phyloP scores from a whole-genome alignment of 2,888 invertebrate species.

The Rhingia rostrata region DNA sequence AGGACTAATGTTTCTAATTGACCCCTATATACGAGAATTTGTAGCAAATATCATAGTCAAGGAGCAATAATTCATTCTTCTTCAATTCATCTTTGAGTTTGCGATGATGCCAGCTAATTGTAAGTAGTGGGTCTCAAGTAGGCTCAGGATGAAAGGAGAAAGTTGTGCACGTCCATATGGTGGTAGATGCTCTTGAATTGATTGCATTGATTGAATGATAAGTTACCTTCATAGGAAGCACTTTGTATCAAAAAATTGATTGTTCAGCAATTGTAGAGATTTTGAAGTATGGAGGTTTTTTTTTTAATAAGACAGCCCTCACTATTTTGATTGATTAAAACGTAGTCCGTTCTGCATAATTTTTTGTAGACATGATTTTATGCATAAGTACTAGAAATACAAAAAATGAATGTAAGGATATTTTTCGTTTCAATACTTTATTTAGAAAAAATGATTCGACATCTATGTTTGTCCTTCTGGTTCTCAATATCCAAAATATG shows the following conservation, averaged over 20 bases:
- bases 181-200: slow-evolving; percentile 24
- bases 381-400: too few relatives aligned
- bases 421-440: too few relatives aligned
- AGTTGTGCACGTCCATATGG: slow-evolving; percentile 36
- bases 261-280: neutral
- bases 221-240: neutral
- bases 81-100: slow-evolving; percentile 13
- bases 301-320: too few relatives aligned
- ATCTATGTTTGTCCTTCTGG: too few relatives aligned
- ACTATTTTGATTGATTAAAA: too few relatives aligned
- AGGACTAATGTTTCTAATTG: slow-evolving; percentile 41
- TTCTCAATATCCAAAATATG: too few relatives aligned
- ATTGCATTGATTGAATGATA: neutral
- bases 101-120: slow-evolving; percentile 49
- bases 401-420: too few relatives aligned
- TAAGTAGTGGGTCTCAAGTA: slow-evolving; percentile 33
- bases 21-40: slow-evolving; percentile 40
- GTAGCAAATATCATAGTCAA: slow-evolving; percentile 5
- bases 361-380: too few relatives aligned
- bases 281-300: too few relatives aligned
- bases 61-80: slow-evolving; percentile 22
- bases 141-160: slow-evolving; percentile 32
- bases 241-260: neutral
- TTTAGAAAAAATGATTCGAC: too few relatives aligned
- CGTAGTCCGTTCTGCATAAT: too few relatives aligned